Conservation (phyloP, 1,140 invertebrate species). For the Cotesia vestalis region DNA sequence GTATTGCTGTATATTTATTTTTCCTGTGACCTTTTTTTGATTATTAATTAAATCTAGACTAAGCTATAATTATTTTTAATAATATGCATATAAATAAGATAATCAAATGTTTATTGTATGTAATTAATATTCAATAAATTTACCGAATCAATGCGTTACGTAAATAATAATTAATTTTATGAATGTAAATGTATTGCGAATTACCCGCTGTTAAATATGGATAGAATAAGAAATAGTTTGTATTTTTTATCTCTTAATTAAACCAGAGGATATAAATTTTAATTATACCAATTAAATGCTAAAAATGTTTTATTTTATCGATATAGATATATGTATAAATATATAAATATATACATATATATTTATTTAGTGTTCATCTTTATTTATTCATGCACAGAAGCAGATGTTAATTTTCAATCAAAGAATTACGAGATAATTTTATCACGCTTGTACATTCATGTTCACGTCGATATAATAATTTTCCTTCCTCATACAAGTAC, state of each 20-base stretch:
- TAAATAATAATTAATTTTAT: too few species aligned
- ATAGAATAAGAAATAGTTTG: neutral
- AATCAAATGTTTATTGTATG: slow-evolving; percentile 24
- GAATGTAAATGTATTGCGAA: too few species aligned
- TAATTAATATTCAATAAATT: slow-evolving; percentile 25
- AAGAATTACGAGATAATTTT: slow-evolving; percentile 10
- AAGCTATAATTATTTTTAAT: too few species aligned
- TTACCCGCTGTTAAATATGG: slow-evolving; percentile 3
- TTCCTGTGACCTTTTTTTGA: too few species aligned
- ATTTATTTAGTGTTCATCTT: neutral
- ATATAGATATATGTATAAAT: neutral
- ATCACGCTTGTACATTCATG: slow-evolving; percentile 14
- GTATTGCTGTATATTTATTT: too few species aligned
- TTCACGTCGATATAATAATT: slow-evolving; percentile 1
- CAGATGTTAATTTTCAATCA: slow-evolving; percentile 35
- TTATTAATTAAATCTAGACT: too few species aligned
- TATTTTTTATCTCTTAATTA: neutral
- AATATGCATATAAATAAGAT: slow-evolving; percentile 8
- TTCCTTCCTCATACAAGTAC: too few species aligned
- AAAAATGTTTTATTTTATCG: neutral
- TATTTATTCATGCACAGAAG: slow-evolving; percentile 21
- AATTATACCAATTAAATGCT: neutral
- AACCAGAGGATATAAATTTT: neutral
- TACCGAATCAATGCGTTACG: neutral
- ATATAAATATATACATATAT: neutral